These are phyloP conservation scores for Atractosteus spatula DNA, from an alignment of 2,113 vertebrate species.

Conservation along the genomic window DNA sequence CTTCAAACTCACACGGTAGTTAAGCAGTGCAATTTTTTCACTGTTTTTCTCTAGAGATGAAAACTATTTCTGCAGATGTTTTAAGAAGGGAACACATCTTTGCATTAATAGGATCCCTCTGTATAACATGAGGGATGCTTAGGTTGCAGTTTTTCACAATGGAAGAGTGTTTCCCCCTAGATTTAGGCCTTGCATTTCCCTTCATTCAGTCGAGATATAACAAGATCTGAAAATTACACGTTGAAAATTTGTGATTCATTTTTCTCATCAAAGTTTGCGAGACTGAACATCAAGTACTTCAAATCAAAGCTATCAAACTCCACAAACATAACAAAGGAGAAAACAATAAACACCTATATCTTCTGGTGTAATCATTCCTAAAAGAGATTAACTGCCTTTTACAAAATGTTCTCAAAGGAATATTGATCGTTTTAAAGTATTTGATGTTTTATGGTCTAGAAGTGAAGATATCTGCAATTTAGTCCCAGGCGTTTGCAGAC, in stretches of 20 bases:
- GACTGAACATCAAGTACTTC: too few relatives aligned
- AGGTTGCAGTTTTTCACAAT: too few relatives aligned
- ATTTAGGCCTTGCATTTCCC: too few relatives aligned
- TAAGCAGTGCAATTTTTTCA: neutral
- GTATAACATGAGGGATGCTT: too few relatives aligned
- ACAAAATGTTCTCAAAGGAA: slow-evolving; percentile 22
- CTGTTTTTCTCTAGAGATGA: too few relatives aligned
- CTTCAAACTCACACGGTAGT: neutral
- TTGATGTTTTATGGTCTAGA: slow-evolving; percentile 31
- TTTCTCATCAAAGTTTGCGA: too few relatives aligned
- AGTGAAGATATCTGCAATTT: neutral
- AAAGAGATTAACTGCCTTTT: slow-evolving; percentile 3
- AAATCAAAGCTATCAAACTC: neutral
- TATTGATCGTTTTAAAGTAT: slow-evolving; percentile 48
- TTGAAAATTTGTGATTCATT: too few relatives aligned
- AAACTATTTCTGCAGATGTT: too few relatives aligned
- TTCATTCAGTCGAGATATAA: too few relatives aligned
- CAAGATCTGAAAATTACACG: neutral
- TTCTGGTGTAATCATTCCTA: slow-evolving; percentile 8
- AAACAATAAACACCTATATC: neutral
- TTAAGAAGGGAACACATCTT: too few relatives aligned
- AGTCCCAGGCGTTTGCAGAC: neutral
- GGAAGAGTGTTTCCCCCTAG: too few relatives aligned
- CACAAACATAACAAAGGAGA: neutral
- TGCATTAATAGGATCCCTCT: too few relatives aligned